Evolutionary conservation across 2,113 vertebrate species (phyloP).

Genomic region (Chascanopsetta lugubris): DNA sequence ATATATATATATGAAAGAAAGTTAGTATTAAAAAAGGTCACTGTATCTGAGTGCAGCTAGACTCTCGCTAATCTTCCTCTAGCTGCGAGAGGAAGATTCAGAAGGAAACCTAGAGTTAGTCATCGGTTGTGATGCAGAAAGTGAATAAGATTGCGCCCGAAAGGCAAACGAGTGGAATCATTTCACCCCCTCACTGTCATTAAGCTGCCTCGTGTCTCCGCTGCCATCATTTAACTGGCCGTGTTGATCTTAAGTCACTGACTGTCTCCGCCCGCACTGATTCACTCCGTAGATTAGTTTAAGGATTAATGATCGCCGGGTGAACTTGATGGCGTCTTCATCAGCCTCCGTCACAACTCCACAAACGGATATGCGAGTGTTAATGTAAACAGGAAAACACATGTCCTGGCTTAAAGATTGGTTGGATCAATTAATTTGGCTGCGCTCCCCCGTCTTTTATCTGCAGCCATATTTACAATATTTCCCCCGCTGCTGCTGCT

Average conservation of each 20-base stretch:
- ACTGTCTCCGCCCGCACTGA: slow-evolving; percentile 56
- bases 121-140: slow-evolving; percentile 40
- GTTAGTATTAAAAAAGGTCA: not conserved
- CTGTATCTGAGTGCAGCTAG: too few species aligned
- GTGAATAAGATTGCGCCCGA: slow-evolving; percentile 53
- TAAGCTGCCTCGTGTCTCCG: slow-evolving; percentile 46
- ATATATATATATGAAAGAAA: not conserved
- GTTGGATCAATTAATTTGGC: slow-evolving; percentile 15
- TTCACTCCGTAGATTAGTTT: slow-evolving; percentile 63
- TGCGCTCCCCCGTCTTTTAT: not conserved
- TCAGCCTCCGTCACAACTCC: slow-evolving; percentile 4
- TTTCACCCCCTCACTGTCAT: slow-evolving; percentile 58
- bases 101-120: slow-evolving; percentile 25
- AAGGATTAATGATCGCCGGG: slow-evolving; percentile 43
- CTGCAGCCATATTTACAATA: slow-evolving; percentile 24
- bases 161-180: slow-evolving; percentile 53
- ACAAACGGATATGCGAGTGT: slow-evolving; percentile 1
- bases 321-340: slow-evolving; percentile 24
- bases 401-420: slow-evolving; percentile 4
- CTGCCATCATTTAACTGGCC: slow-evolving; percentile 60
- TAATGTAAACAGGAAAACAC: slow-evolving; percentile 7
- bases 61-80: too few species aligned
- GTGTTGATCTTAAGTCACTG: slow-evolving; percentile 64
- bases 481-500: slow-evolving; percentile 17
- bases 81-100: slow-evolving; percentile 10